Evolutionary conservation across 2,113 vertebrate genomes (phyloP), one percentile per base, ranked within the genome.

Genomic region (Camelus bactrianus): DNA sequence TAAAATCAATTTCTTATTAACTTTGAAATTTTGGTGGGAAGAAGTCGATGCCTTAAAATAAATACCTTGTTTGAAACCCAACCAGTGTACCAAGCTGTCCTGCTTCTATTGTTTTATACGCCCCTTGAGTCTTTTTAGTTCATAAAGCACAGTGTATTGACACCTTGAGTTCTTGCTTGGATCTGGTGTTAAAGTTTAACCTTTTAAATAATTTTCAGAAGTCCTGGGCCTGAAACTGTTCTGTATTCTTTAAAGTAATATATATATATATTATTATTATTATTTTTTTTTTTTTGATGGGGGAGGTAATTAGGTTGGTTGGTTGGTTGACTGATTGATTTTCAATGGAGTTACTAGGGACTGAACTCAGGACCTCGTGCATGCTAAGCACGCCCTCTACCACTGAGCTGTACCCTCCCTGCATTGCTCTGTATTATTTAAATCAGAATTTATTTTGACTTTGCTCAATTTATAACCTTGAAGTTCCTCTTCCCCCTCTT

Each of bases 1-100:
- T 87, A 70, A 96, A 96, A 92, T 95, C 94, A 52, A 88, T 97
- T 97, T 92, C 95, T 90, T 26, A 62, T 92, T 92, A 48, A 82
- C 38, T 96, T 83, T 60, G 75, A 84, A 54, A 80, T 87, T 96
- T 96, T 76, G 76, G 48, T 95, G 75, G 80, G 80, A 72, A 95
- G 79, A 90, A 93, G 79, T 83, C 0, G 6, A 20, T 83, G 87
- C 58, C 52, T 77, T 95, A 81, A 62, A 65, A 65, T 46, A 60
- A 72, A 65, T 58, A 12, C 52, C 26, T 93, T 77, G 52, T 62
- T 93, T 54, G 38, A 11, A 81, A 58, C 70, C n/a, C 46, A 26
- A 7, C 32, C 10, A 2, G 11, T 19, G 3, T 20, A 6, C 58
- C 52, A 9, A 12, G 11, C 54, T 56, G 54, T 35, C 75, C 64